Evolutionary conservation across 64 coral and sea anemone species (phyloP).

Genomic region (Stichodactyla mertensii): DNA sequence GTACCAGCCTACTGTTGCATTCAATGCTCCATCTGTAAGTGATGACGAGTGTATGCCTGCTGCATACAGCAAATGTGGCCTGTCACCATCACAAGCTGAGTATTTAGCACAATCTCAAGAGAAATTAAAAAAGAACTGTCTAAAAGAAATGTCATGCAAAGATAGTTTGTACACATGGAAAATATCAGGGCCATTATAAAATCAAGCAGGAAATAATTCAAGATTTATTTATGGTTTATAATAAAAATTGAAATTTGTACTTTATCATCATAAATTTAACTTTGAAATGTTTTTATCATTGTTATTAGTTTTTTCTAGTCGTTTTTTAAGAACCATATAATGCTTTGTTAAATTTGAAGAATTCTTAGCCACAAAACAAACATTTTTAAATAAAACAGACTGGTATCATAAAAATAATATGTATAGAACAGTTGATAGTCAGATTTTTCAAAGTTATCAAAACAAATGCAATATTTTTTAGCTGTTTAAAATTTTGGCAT

Average conservation of each 20-base stretch:
- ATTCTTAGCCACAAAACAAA: no score
- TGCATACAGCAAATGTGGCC: background rate
- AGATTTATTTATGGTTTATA: background rate
- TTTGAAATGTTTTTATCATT: no score
- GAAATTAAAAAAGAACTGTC: slow-evolving; percentile 24
- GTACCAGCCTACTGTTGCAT: slow-evolving; percentile 71
- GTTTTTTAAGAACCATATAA: no score
- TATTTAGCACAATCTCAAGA: slow-evolving; percentile 21
- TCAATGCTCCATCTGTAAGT: slow-evolving; percentile 44
- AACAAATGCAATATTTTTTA: no score
- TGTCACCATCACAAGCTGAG: slow-evolving; percentile 15
- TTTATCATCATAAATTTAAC: background rate
- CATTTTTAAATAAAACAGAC: no score
- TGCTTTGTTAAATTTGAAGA: no score
- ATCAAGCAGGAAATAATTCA: background rate
- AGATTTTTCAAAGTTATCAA: no score
- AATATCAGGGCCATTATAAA: background rate
- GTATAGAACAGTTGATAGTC: no score
- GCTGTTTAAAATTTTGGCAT: no score
- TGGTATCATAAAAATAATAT: no score
- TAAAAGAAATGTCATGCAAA: slow-evolving; percentile 71
- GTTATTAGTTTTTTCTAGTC: no score
- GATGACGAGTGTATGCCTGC: background rate
- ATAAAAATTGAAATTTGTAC: background rate
- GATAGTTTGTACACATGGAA: slow-evolving; percentile 56